A percentile compares a stretch with the other conserved stretches of the same genome.
Evolutionary conservation across 2,888 invertebrate species (phyloP).

Genomic region (Cephus pulcher): DNA sequence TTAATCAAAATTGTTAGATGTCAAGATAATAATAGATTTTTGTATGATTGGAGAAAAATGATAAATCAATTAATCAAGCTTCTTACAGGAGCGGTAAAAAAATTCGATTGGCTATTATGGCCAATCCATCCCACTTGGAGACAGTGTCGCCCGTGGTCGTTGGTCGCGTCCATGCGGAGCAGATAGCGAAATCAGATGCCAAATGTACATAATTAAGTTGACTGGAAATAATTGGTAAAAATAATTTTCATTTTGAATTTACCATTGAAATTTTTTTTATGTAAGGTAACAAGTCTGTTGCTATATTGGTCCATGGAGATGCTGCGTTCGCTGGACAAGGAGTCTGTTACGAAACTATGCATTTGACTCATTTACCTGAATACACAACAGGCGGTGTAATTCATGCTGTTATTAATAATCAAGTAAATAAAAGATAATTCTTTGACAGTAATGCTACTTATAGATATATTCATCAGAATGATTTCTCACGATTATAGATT

Average conservation of each 20-base stretch:
- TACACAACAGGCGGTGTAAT: conserved; percentile 76
- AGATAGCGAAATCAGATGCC: conserved; percentile 83
- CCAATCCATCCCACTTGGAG: conserved; percentile 96
- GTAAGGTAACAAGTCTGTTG: conserved; percentile 72
- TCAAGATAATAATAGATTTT: conserved; percentile 70
- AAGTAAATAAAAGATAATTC: conserved; percentile 31
- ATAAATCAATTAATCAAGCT: neutral
- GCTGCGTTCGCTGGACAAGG: conserved; percentile 77
- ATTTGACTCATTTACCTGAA: conserved; percentile 72
- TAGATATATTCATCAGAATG: neutral
- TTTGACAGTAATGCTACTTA: neutral
- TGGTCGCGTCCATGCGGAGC: conserved; percentile 90
- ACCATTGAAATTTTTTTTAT: neutral
- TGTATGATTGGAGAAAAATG: conserved; percentile 78
- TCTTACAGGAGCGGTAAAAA: conserved; percentile 42
- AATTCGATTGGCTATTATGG: conserved; percentile 87
- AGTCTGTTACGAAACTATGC: conserved; percentile 76
- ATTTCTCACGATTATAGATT: conserved; percentile 68
- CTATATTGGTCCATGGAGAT: conserved; percentile 77
- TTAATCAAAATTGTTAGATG: conserved; percentile 40
- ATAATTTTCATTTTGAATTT: neutral
- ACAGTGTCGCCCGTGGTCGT: conserved; percentile 88
- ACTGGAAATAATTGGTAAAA: conserved; percentile 38
- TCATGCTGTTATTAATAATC: conserved; percentile 76
- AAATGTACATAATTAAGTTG: conserved; percentile 69